Evolutionary conservation across 2,888 invertebrate species (phyloP).

Genomic region (Pachliopta kotzebuea): DNA sequence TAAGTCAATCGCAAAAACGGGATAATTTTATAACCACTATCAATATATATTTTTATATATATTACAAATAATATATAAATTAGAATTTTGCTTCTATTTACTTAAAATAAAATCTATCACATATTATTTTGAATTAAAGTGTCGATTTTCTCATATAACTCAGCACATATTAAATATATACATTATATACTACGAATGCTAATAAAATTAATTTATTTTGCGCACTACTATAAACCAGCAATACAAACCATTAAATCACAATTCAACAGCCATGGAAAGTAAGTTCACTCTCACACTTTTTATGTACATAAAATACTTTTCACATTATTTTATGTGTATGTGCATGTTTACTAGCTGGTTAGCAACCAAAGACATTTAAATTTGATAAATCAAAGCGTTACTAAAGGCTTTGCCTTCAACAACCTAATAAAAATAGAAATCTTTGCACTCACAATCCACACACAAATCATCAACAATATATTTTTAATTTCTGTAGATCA

Average conservation of each 20-base stretch:
- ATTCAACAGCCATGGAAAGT: neutral
- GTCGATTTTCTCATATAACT: neutral
- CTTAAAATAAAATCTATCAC: neutral
- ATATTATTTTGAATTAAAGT: neutral
- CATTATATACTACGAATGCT: neutral
- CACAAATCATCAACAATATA: no score
- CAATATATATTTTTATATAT: no score
- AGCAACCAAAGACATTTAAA: slow-evolving; percentile 4
- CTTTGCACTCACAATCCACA: neutral
- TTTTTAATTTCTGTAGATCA: neutral
- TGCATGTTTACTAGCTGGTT: neutral
- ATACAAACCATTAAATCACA: slow-evolving; percentile 1
- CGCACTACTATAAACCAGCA: neutral
- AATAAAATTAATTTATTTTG: neutral
- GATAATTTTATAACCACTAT: no score
- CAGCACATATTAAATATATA: neutral
- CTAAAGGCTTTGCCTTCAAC: slow-evolving; percentile 12
- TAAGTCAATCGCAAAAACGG: no score
- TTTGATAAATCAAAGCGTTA: neutral
- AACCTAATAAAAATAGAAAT: slow-evolving; percentile 15
- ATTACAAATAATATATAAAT: no score
- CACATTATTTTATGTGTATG: neutral
- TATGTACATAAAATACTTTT: neutral
- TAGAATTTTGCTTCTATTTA: no score
- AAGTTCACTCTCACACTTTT: neutral